phyloP scores from a whole-genome alignment of 2,113 vertebrate genomes.

The Synchiropus splendidus region DNA sequence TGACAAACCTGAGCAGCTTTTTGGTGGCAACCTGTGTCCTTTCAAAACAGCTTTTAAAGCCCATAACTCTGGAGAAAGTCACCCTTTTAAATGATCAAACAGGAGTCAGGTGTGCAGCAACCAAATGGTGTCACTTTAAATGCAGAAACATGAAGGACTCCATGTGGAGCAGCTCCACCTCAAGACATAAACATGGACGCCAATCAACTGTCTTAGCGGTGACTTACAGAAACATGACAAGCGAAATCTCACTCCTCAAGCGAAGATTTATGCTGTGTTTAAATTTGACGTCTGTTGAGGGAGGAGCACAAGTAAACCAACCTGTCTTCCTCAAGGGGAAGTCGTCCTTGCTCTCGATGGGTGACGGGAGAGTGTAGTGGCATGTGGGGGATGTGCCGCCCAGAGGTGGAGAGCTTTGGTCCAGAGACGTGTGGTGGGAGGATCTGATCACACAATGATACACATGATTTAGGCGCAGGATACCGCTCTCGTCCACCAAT shows the following conservation, averaged over 20 bases:
- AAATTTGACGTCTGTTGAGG: no score
- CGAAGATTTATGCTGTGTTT: no score
- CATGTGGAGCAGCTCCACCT: no score
- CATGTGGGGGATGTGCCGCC: conserved; percentile 85
- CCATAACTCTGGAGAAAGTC: conserved; percentile 52
- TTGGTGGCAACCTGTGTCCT: conserved; percentile 70
- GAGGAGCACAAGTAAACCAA: conserved; percentile 45
- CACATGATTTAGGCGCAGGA: background rate
- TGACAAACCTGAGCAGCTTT: conserved; percentile 73
- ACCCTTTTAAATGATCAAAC: conserved; percentile 43
- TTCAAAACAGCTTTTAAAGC: conserved; percentile 53
- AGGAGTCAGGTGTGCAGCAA: no score
- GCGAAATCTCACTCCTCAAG: no score
- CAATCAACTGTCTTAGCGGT: no score
- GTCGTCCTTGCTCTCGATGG: conserved; percentile 84
- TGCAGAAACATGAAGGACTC: no score
- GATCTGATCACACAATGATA: conserved; percentile 66
- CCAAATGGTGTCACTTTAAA: no score
- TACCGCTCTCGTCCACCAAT: no score
- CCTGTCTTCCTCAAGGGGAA: conserved; percentile 98
- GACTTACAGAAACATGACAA: no score
- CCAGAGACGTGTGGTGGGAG: conserved; percentile 92
- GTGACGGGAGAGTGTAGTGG: conserved; percentile 84
- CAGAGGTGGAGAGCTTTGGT: conserved; percentile 95
- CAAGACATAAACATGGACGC: no score